Evolutionary conservation across 2,113 vertebrate genomes (phyloP).

Genomic region (Epinephelus moara): DNA sequence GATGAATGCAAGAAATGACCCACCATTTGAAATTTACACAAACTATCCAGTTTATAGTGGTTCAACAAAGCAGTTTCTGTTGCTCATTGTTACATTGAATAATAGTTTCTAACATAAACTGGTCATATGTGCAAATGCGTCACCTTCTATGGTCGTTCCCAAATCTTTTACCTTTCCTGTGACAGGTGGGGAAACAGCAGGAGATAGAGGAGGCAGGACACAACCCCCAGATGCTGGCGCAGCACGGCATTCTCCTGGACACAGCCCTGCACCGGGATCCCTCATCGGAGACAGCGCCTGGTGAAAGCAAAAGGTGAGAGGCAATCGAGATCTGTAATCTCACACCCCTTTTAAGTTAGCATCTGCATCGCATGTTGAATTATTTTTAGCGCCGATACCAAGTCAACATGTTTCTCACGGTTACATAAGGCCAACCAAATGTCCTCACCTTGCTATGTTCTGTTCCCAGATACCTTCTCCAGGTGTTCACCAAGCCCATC

Average conservation of each 20-base stretch:
- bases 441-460: not conserved
- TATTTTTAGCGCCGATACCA: not conserved
- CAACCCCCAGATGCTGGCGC: constrained; percentile 82
- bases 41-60: not conserved
- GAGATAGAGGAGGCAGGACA: constrained; percentile 89
- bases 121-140: constrained; percentile 2
- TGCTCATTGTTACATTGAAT: not conserved
- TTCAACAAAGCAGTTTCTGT: not conserved
- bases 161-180: not conserved
- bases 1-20: not conserved
- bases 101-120: not conserved
- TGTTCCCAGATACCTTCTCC: constrained; percentile 87
- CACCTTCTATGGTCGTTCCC: not conserved
- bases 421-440: no score
- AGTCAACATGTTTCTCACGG: not conserved
- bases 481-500: constrained; percentile 94
- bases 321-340: not conserved
- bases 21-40: not conserved
- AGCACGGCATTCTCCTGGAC: constrained; percentile 92
- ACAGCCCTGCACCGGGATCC: constrained; percentile 53
- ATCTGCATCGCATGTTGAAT: no score
- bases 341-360: not conserved
- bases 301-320: constrained; percentile 67
- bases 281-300: not conserved
- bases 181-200: constrained; percentile 84